These are phyloP conservation scores for Actinia tenebrosa DNA, from an alignment of 64 coral and sea anemone species.

Conservation along the genomic window DNA sequence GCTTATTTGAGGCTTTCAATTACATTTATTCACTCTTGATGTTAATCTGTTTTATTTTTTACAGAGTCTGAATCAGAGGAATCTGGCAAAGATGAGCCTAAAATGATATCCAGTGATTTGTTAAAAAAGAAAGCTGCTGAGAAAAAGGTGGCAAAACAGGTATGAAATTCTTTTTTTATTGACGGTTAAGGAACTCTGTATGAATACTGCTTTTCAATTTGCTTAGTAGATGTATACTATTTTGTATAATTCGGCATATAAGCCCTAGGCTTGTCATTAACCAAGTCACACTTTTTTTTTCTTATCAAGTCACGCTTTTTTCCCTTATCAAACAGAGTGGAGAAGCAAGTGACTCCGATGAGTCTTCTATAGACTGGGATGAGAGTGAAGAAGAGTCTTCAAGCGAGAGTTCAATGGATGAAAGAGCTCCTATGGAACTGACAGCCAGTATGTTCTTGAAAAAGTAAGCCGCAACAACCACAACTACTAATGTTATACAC, in stretches of 20 bases:
- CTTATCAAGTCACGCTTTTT: not conserved
- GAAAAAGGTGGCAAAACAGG: conserved; percentile 9
- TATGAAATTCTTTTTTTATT: not conserved
- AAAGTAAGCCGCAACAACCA: conserved; percentile 16
- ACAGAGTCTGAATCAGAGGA: conserved; percentile 47
- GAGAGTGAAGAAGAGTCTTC: conserved; percentile 33
- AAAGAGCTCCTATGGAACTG: conserved; percentile 38
- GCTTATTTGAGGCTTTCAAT: too few relatives aligned
- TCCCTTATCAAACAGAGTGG: not conserved
- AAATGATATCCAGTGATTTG: not conserved
- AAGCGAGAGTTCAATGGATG: conserved; percentile 64
- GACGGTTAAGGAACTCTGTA: too few relatives aligned
- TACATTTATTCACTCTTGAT: not conserved
- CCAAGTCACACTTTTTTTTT: not conserved
- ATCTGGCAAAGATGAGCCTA: not conserved
- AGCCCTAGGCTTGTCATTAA: too few relatives aligned
- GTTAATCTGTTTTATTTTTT: not conserved
- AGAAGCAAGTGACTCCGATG: conserved; percentile 79
- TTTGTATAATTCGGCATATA: too few relatives aligned
- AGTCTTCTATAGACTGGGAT: conserved; percentile 53
- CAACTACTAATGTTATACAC: too few relatives aligned
- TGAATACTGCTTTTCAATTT: too few relatives aligned
- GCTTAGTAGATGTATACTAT: too few relatives aligned
- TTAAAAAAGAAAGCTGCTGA: conserved; percentile 29
- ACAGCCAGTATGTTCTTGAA: conserved; percentile 85